Conservation (phyloP, 2,888 invertebrate genomes). For the Stenolophus ochropezus region DNA sequence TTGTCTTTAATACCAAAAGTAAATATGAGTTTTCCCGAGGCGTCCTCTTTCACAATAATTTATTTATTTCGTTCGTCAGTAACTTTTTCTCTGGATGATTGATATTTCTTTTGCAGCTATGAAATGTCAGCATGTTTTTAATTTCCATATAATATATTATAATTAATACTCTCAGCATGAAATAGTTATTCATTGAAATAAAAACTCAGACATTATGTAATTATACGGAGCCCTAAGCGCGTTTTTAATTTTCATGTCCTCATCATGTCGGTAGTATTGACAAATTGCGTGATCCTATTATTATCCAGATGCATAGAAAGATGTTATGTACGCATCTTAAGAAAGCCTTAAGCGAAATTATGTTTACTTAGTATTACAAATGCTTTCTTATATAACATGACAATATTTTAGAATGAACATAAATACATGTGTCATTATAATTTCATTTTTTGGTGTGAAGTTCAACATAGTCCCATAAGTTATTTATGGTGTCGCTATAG, state of each 20-base stretch:
- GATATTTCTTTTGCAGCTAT: slow-evolving; percentile 8
- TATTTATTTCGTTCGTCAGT: not conserved
- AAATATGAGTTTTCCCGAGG: not conserved
- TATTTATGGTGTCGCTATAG: too few species aligned
- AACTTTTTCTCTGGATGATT: slow-evolving; percentile 1
- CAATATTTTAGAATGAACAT: too few species aligned
- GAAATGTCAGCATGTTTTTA: slow-evolving; percentile 24
- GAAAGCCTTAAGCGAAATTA: too few species aligned
- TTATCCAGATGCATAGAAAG: slow-evolving; percentile 9
- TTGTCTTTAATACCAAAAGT: not conserved
- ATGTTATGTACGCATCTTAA: too few species aligned
- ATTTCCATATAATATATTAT: slow-evolving; percentile 39
- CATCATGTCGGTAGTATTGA: slow-evolving; percentile 13
- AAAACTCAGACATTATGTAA: slow-evolving; percentile 11
- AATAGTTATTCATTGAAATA: not conserved
- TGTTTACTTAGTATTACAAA: too few species aligned
- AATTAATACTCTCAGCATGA: slow-evolving; percentile 14
- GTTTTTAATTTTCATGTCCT: slow-evolving; percentile 9
- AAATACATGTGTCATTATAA: too few species aligned
- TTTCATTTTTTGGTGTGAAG: too few species aligned
- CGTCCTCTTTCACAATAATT: not conserved
- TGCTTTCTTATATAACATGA: too few species aligned
- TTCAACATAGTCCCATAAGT: too few species aligned
- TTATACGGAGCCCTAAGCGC: slow-evolving; percentile 10
- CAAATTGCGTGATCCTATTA: slow-evolving; percentile 27